Conservation (phyloP, 1,140 invertebrate species). For the Diuraphis noxia region DNA sequence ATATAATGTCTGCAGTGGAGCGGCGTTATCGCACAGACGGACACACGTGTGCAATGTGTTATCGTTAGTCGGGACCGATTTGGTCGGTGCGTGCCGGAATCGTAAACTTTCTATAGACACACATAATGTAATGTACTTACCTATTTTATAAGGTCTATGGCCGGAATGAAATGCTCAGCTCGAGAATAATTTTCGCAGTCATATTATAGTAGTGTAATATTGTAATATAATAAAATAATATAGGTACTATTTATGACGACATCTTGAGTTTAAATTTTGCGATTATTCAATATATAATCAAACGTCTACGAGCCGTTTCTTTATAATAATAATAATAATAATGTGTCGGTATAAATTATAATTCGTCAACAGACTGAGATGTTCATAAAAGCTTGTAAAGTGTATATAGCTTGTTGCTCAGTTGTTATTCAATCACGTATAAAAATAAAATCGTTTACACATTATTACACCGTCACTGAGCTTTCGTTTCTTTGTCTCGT, state of each 20-base stretch:
- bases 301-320: neutral
- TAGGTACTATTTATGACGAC: neutral
- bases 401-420: neutral
- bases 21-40: neutral
- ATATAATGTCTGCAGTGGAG: neutral
- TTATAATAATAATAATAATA: neutral
- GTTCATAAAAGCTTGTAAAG: too few species aligned
- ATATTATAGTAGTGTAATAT: neutral
- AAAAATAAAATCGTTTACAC: constrained; percentile 30
- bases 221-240: too few species aligned
- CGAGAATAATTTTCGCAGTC: neutral
- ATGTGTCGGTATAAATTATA: neutral
- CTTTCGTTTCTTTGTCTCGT: constrained; percentile 46
- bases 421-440: neutral
- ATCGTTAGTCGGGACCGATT: neutral
- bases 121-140: neutral
- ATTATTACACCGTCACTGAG: constrained; percentile 21
- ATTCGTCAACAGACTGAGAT: neutral
- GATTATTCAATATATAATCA: neutral
- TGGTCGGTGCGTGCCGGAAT: constrained; percentile 11
- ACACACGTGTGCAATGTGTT: constrained; percentile 21
- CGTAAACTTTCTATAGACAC: neutral
- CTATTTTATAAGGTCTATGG: constrained; percentile 16
- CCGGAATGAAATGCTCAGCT: neutral
- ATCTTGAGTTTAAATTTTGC: neutral